Evolutionary conservation across 2,888 invertebrate genomes (phyloP).

Genomic region (Ormyrus labotus): DNA sequence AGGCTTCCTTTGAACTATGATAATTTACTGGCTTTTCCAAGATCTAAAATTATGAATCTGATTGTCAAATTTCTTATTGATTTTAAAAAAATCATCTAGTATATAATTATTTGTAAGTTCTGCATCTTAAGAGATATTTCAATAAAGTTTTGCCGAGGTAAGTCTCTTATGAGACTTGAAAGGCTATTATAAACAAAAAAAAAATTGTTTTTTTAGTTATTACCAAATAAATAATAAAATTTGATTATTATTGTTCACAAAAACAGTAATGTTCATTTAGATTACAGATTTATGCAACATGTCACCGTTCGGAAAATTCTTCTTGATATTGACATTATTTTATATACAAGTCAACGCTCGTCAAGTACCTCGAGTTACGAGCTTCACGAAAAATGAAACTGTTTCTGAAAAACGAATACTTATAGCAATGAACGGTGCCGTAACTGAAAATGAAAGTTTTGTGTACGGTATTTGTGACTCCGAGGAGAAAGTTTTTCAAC

Average conservation of each 20-base stretch:
- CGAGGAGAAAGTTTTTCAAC: slow-evolving; percentile 28
- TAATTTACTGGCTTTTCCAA: too few species aligned
- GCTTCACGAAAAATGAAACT: slow-evolving; percentile 23
- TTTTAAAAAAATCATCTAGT: too few species aligned
- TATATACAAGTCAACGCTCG: not conserved
- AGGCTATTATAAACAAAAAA: too few species aligned
- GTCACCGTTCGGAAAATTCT: not conserved
- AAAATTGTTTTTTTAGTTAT: not conserved
- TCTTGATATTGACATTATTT: slow-evolving; percentile 5
- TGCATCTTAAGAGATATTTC: too few species aligned
- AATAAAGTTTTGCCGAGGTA: too few species aligned
- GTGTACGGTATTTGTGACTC: slow-evolving; percentile 32
- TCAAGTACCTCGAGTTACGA: not conserved
- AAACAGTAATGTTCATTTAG: not conserved
- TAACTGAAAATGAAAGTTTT: slow-evolving; percentile 39
- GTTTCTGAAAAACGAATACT: slow-evolving; percentile 18
- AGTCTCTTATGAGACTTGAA: too few species aligned
- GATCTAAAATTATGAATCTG: too few species aligned
- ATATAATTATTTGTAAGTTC: too few species aligned
- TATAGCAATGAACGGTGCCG: not conserved
- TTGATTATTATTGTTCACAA: not conserved
- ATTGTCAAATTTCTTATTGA: too few species aligned
- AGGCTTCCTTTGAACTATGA: too few species aligned
- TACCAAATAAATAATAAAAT: not conserved
- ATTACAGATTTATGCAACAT: not conserved